Conservation (phyloP, 2,888 invertebrate species). For the Cotesia congregata region DNA sequence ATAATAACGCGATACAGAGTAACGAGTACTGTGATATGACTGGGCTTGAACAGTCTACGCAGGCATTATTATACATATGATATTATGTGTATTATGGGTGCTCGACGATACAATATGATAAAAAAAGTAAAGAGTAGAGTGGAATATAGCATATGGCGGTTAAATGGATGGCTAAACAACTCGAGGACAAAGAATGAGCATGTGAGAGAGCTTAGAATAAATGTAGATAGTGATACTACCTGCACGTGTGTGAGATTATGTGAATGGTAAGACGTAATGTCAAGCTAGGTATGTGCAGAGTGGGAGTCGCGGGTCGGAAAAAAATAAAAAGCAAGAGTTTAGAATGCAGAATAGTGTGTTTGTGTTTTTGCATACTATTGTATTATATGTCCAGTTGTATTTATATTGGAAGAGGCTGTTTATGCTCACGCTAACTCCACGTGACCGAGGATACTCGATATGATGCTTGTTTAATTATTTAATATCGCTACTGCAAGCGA, state of each 20-base stretch:
- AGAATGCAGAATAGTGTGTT: background rate
- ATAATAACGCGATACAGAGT: conserved; percentile 56
- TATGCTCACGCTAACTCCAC: background rate
- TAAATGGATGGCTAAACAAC: background rate
- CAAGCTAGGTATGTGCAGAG: background rate
- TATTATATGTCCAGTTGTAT: no score
- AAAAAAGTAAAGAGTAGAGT: no score
- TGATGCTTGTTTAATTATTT: background rate
- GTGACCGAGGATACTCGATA: background rate
- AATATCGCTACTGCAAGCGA: background rate
- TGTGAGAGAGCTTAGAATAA: background rate
- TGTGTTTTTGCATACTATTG: background rate
- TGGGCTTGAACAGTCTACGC: conserved; percentile 49
- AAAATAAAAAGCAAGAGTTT: background rate
- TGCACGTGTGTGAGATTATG: background rate
- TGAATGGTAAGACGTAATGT: background rate
- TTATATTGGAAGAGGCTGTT: no score
- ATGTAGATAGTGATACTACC: background rate
- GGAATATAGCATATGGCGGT: no score
- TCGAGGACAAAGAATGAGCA: background rate
- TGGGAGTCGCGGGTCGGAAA: background rate
- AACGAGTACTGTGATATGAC: conserved; percentile 41
- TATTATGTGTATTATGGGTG: background rate
- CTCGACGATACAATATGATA: no score
- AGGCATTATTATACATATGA: conserved; percentile 7